Base-by-base conservation (phyloP, 2,888 invertebrate genomes). In the Hypomecis punctinalis region DNA sequence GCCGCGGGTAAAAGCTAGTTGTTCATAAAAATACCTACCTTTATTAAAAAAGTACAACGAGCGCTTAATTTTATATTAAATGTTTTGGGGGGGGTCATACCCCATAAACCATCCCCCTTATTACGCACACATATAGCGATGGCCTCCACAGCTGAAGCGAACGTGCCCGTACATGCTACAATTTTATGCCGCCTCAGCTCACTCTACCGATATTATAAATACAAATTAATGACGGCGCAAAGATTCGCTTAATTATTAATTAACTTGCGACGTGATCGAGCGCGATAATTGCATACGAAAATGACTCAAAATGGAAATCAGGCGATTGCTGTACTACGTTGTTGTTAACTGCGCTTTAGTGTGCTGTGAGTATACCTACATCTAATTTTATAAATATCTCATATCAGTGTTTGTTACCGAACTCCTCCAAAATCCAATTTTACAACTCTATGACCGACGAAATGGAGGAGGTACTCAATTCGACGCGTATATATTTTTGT, bases 281-380 rank as follows among this genome's bases (percentile, higher is more conserved):
- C 67, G 74, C 58, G 69, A 68, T 73, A 66, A 67, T 76, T 72
- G 66, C 63, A 71, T 74, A 76, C 78, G 75, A 91, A 88, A 83
- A 92, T 92, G 92, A 74, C 82, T 73, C 74, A 91, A 89, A 88
- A 92, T 92, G 92, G 88, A 88, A 84, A 83, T 86, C 78, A 76
- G 77, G 67, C 75, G 73, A 74, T 82, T 81, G 79, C 78, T 79
- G 70, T 81, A 71, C 76, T 85, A 74, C 72, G 59, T 86, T 67
- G 72, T 84, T 70, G 75, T 87, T 88, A 86, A 81, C 77, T 87
- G 79, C 80, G 76, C 77, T 65, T 36, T 86, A 59, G 72, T 85
- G 61, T 64, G 78, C 76, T 84, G 59, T 73, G 82, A 83, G 74
- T 78, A 81, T 23, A 23, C 23, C 23, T 23, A 23, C 23, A 23